Evolutionary conservation across 2,113 vertebrate species (phyloP), one percentile per base, ranked within the genome.

Genomic region (Corythaixoides concolor): DNA sequence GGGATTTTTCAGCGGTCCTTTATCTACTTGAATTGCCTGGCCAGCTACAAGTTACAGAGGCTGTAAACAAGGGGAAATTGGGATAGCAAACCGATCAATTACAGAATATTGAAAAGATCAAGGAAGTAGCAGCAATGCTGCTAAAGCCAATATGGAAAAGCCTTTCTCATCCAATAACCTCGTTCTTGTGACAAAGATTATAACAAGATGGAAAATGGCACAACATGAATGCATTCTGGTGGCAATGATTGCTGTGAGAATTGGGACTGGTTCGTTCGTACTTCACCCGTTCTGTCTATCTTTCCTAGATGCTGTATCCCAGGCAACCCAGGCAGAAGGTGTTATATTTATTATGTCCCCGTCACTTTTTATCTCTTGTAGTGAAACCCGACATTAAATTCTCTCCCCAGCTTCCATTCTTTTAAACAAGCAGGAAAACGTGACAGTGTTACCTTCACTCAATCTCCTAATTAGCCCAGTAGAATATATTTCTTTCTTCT

Each of bases 161-260:
- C 53, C 62, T 77, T 92, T 92, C 92, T 89, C 18, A 4, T 82
- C 73, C 68, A 72, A 76, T 72, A 89, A 47, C 80, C 45, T 92
- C 28, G 3, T 85, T 91, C 86, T 91, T 75, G 80, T 60, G 80
- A 93, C 89, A 79, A 79, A 95, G 86, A 60, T 87, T 75, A 64
- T 81, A 95, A 94, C 76, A 64, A 81, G 89, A 91, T 93, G 86
- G 91, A 97, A 96, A 95, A 95, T 88, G 89, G 84, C 94, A 82
- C 73, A 87, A 85, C 69, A 30, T 62, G 66, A 95, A 92, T 79
- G 86, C 69, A 69, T 93, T 95, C 58, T 78, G 76, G 73, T 91
- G 77, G 49, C 23, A 35, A 30, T 95, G 95, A 94, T 91, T 96
- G 92, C 84, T 82, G 50, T 95, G 95, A 91, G 96, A 92, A 93